phyloP scores from a whole-genome alignment of 2,113 vertebrate genomes.

The Microcebus tavaratra region DNA sequence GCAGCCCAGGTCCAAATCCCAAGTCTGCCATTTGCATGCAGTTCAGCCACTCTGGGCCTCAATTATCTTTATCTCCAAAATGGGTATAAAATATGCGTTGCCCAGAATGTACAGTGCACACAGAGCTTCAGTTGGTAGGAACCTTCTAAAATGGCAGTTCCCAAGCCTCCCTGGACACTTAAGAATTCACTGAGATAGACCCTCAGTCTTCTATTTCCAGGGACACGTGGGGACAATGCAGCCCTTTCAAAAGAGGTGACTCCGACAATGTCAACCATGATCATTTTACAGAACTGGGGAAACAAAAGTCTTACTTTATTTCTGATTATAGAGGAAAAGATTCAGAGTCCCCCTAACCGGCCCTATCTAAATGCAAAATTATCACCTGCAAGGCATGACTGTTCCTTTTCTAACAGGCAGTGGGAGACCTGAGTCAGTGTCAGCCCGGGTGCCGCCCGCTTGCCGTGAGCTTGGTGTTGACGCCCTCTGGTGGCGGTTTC shows the following conservation, averaged over 20 bases:
- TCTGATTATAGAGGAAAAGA: background rate
- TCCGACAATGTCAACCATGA: background rate
- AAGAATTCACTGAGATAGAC: background rate
- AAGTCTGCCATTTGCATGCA: background rate
- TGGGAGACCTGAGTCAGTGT: background rate
- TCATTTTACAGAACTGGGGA: background rate
- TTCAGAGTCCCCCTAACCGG: background rate
- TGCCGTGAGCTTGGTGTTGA: accelerated
- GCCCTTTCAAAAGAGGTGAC: background rate
- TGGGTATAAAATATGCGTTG: background rate
- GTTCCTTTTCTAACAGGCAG: background rate
- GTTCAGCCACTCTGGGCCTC: background rate
- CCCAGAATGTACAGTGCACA: background rate
- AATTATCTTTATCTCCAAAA: background rate
- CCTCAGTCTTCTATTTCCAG: background rate
- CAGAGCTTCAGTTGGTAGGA: background rate
- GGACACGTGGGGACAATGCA: background rate
- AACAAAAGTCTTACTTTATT: background rate
- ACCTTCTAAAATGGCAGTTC: background rate
- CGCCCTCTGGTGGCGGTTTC: background rate
- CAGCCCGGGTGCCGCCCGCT: accelerated
- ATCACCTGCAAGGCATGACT: too few relatives aligned
- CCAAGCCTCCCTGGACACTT: background rate
- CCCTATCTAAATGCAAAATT: background rate
- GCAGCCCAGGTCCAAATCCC: background rate